Percentiles rank a stretch among this genome's conserved stretches.
These are phyloP conservation scores for Latrodectus elegans DNA, from an alignment of 2,888 invertebrate genomes.

Conservation along the genomic window DNA sequence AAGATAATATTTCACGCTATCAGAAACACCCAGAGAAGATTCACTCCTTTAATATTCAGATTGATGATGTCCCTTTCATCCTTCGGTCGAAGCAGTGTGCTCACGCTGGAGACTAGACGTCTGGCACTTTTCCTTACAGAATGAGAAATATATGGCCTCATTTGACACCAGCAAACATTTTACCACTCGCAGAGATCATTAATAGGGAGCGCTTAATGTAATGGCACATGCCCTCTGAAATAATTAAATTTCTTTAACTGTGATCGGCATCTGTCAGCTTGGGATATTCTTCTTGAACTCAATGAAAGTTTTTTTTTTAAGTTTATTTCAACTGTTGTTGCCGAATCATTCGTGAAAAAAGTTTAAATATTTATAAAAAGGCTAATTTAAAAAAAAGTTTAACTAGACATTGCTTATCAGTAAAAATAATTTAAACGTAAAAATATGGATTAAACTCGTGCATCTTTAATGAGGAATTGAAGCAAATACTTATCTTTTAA, in stretches of 20 bases:
- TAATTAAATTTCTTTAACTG: background rate
- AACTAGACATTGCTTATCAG: too few species aligned
- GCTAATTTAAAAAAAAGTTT: too few species aligned
- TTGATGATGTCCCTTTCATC: constrained; percentile 41
- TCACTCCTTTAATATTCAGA: constrained; percentile 46
- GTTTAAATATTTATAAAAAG: too few species aligned
- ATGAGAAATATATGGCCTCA: constrained; percentile 33
- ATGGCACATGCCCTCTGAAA: background rate
- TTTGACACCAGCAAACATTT: constrained; percentile 35
- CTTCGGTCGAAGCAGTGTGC: constrained; percentile 22
- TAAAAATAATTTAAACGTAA: too few species aligned
- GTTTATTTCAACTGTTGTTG: too few species aligned
- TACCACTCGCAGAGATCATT: constrained; percentile 23
- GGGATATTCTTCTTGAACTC: too few species aligned
- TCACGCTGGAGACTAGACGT: constrained; percentile 26
- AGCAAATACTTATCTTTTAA: too few species aligned
- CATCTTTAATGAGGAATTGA: too few species aligned
- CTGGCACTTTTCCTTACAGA: constrained; percentile 8
- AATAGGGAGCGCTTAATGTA: constrained; percentile 4
- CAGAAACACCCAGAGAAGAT: background rate
- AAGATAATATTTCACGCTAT: constrained; percentile 2
- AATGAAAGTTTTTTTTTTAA: too few species aligned
- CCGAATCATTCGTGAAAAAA: too few species aligned
- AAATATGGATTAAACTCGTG: too few species aligned
- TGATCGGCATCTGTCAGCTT: background rate